Evolutionary conservation across 2,113 vertebrate genomes (phyloP).

Genomic region (Peucedramus taeniatus): DNA sequence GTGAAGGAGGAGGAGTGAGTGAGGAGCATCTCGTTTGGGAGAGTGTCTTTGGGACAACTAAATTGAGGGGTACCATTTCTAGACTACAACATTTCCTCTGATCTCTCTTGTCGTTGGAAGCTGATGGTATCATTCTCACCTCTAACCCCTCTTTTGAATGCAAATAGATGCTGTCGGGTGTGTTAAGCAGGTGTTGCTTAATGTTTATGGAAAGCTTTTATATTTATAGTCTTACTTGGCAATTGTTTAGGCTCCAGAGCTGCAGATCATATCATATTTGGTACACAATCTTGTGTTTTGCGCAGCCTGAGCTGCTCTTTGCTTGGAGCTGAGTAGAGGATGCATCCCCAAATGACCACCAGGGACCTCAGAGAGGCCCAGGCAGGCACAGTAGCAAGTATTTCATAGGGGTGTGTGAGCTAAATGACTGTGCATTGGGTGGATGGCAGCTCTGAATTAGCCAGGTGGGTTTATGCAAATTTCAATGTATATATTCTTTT

Average conservation of each 20-base stretch:
- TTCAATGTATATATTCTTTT: background rate
- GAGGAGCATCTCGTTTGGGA: background rate
- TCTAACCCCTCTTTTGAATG: background rate
- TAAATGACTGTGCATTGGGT: background rate
- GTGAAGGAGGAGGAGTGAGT: background rate
- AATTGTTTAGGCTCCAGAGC: background rate
- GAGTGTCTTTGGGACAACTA: accelerated
- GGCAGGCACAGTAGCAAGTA: accelerated
- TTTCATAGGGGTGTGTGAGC: background rate
- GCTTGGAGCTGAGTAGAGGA: background rate
- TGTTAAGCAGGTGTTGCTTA: background rate
- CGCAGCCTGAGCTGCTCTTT: background rate
- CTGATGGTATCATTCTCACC: background rate
- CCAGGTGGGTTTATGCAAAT: background rate
- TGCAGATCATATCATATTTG: background rate
- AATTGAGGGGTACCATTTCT: background rate
- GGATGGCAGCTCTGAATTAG: background rate
- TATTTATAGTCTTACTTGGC: background rate
- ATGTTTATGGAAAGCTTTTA: background rate
- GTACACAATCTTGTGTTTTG: background rate
- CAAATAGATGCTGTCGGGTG: background rate
- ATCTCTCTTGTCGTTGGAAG: background rate
- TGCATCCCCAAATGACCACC: background rate
- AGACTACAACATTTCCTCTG: background rate
- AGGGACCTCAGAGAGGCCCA: background rate